Evolutionary conservation across 2,888 invertebrate species (phyloP).

Genomic region (Caenorhabditis sinica): DNA sequence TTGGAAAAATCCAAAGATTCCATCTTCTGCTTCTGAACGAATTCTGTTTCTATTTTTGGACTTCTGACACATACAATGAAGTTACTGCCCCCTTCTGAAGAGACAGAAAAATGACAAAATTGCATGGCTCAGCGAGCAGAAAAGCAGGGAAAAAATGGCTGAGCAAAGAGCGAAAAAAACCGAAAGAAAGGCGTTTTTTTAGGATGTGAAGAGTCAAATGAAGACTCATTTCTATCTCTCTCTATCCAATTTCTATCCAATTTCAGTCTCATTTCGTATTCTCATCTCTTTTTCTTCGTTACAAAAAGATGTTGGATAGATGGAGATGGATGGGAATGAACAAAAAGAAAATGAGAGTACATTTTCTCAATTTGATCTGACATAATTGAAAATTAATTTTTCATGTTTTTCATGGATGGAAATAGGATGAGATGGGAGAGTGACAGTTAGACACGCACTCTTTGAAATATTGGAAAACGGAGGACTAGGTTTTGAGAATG

Average conservation of each 20-base stretch:
- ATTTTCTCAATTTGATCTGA: constrained; percentile 4
- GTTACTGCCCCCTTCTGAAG: constrained; percentile 11
- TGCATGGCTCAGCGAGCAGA: constrained; percentile 54
- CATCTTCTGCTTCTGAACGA: background rate
- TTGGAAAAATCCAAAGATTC: constrained; percentile 1
- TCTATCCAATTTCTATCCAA: constrained; percentile 29
- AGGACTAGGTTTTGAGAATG: no score
- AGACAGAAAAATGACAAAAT: constrained; percentile 33
- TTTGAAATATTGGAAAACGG: background rate
- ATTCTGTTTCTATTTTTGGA: constrained; percentile 12
- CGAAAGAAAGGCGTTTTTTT: constrained; percentile 6
- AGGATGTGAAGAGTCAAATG: constrained; percentile 22
- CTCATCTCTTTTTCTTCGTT: constrained; percentile 37
- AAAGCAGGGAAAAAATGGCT: constrained; percentile 42
- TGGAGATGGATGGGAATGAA: constrained; percentile 8
- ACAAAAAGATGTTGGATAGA: constrained; percentile 20
- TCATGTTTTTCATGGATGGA: background rate
- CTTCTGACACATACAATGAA: constrained; percentile 22
- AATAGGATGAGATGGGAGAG: background rate
- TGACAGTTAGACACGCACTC: no score
- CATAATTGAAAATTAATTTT: constrained; percentile 34
- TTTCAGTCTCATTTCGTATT: constrained; percentile 55
- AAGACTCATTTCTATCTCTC: constrained; percentile 22
- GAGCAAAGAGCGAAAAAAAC: constrained; percentile 38
- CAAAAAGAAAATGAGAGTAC: constrained; percentile 7